Evolutionary conservation across 2,888 invertebrate species (phyloP).

Genomic region (Camptogramma bilineatum): DNA sequence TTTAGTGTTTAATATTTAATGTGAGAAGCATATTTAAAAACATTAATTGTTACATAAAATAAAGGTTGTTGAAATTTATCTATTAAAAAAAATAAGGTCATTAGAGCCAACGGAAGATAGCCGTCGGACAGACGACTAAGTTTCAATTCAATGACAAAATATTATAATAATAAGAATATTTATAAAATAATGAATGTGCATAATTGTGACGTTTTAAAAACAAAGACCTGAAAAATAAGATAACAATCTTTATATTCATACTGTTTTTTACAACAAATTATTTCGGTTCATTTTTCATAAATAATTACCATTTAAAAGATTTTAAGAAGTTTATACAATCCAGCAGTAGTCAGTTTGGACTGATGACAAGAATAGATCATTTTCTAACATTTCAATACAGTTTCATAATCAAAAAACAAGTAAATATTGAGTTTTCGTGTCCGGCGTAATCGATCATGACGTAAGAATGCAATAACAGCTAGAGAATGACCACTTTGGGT

Average conservation of each 20-base stretch:
- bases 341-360: background rate
- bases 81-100: no score
- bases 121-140: no score
- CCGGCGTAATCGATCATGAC: constrained; percentile 46
- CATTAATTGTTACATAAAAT: no score
- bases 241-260: background rate
- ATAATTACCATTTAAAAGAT: no score
- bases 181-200: background rate
- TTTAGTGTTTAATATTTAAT: no score
- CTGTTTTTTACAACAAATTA: background rate
- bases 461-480: constrained; percentile 37
- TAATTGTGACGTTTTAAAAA: background rate
- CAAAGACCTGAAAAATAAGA: background rate
- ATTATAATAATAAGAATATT: background rate
- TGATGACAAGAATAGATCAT: background rate
- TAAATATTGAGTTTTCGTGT: constrained; percentile 30
- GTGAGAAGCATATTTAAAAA: no score
- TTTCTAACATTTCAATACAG: background rate
- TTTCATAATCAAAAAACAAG: constrained; percentile 28
- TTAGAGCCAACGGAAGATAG: no score
- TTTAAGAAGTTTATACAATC: background rate
- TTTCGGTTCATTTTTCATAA: background rate
- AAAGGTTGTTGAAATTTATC: no score
- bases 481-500: constrained; percentile 12
- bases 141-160: background rate